Evolutionary conservation across 2,113 vertebrate species (phyloP).

Genomic region (Ptilorrhoa leucosticta): DNA sequence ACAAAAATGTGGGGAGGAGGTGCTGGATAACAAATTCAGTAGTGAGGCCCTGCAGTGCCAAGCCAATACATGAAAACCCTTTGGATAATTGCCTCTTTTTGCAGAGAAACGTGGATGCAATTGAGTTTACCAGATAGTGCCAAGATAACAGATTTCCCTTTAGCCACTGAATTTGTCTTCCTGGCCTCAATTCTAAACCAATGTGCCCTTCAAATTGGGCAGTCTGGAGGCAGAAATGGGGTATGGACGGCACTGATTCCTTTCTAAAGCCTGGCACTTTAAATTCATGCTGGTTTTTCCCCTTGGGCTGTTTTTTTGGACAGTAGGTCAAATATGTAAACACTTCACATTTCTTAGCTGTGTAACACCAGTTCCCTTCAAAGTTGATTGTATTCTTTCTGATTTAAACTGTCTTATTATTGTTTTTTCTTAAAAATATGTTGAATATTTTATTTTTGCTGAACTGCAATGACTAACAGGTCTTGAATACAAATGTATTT

Average conservation of each 20-base stretch:
- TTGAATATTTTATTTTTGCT: accelerated
- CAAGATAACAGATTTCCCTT: neutral
- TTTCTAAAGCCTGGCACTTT: neutral
- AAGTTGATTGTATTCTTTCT: neutral
- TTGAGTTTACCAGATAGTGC: neutral
- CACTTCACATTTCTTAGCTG: neutral
- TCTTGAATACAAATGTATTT: neutral
- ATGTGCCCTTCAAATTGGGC: neutral
- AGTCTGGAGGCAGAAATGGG: neutral
- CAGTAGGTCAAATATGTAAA: neutral
- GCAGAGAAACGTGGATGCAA: neutral
- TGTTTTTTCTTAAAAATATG: neutral
- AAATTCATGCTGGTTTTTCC: neutral
- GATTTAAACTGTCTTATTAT: neutral
- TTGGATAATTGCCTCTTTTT: neutral
- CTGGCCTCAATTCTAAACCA: neutral
- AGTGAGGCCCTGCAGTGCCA: neutral
- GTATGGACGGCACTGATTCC: neutral
- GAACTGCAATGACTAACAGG: neutral
- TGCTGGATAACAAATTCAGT: neutral
- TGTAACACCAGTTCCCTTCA: neutral
- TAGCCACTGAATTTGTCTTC: neutral
- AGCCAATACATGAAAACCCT: neutral
- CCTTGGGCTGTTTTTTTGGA: neutral
- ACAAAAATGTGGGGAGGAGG: neutral